A percentile compares a stretch with the other conserved stretches of the same genome.
These are phyloP conservation scores for Melieria picta DNA, from an alignment of 2,888 invertebrate genomes.

Conservation along the genomic window DNA sequence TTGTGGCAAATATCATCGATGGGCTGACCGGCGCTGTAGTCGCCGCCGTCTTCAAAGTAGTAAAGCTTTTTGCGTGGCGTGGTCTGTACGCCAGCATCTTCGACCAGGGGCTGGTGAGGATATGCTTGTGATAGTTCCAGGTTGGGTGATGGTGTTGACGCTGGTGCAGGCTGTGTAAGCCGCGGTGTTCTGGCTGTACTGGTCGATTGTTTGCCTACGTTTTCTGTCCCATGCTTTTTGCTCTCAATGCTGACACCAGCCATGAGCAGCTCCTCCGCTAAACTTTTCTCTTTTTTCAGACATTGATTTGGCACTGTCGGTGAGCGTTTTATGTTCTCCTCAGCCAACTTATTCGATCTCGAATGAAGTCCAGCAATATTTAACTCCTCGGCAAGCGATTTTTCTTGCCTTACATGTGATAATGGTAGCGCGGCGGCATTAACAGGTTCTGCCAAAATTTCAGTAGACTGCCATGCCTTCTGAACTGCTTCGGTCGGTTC, in stretches of 20 bases:
- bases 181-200: conserved; percentile 38
- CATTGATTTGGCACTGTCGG: not conserved
- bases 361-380: too few relatives aligned
- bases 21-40: conserved; percentile 52
- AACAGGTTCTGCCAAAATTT: too few relatives aligned
- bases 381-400: too few relatives aligned
- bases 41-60: conserved; percentile 42
- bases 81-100: conserved; percentile 57
- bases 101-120: conserved; percentile 44
- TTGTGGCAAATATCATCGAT: conserved; percentile 52
- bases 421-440: not conserved
- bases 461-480: not conserved
- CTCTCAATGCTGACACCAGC: conserved; percentile 56
- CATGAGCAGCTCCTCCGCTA: conserved; percentile 56
- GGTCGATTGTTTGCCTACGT: conserved; percentile 49
- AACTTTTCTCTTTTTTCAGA: conserved; percentile 73
- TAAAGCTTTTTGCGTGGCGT: conserved; percentile 51
- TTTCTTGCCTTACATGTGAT: not conserved
- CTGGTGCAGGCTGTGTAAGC: conserved; percentile 42
- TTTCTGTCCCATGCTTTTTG: conserved; percentile 42
- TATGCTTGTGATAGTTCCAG: conserved; percentile 38
- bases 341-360: too few relatives aligned
- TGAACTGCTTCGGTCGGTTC: not conserved
- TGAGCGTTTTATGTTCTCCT: not conserved
- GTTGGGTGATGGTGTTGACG: conserved; percentile 31